A percentile compares a stretch with the other conserved stretches of the same genome.
Conservation (phyloP, 1,140 invertebrate genomes). For the Drosophila azteca region DNA sequence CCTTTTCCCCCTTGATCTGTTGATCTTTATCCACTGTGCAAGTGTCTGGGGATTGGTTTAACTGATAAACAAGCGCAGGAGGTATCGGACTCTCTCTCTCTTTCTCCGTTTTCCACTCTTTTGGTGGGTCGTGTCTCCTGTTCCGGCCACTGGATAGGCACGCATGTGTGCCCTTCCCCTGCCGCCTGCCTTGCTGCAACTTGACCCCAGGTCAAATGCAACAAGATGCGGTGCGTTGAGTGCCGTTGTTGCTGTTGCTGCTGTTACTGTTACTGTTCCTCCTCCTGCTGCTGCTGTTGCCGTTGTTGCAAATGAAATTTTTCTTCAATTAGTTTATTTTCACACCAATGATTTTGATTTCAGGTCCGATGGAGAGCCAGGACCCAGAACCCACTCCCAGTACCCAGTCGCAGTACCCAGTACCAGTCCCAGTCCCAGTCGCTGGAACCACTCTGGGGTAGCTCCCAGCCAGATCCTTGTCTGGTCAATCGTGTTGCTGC, state of each 20-base stretch:
- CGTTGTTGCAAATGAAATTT: constrained; percentile 69
- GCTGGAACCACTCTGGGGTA: too few relatives aligned
- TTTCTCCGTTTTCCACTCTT: neutral
- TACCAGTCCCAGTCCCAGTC: too few relatives aligned
- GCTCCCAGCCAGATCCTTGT: constrained; percentile 9
- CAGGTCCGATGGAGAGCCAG: constrained; percentile 43
- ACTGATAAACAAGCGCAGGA: constrained; percentile 66
- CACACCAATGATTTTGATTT: constrained; percentile 81
- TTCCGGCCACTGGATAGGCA: constrained; percentile 26
- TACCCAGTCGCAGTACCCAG: constrained; percentile 5
- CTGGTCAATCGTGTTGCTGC: constrained; percentile 33
- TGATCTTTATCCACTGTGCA: constrained; percentile 3
- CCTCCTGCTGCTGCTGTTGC: neutral
- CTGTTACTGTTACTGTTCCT: constrained; percentile 4
- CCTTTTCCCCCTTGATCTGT: neutral
- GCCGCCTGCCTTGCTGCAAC: constrained; percentile 39
- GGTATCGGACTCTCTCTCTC: constrained; percentile 11
- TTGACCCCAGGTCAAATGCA: constrained; percentile 76
- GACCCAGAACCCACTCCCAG: neutral
- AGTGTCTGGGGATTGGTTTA: constrained; percentile 48
- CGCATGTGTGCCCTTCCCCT: constrained; percentile 22
- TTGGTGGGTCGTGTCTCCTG: constrained; percentile 35
- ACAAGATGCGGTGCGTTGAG: constrained; percentile 65
- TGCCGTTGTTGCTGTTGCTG: constrained; percentile 23
- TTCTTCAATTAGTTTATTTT: constrained; percentile 83